Evolutionary conservation across 2,797 vertebrate species (phyloP), one percentile per base, ranked within the genome.

Genomic region (Bovichtus diacanthus): DNA sequence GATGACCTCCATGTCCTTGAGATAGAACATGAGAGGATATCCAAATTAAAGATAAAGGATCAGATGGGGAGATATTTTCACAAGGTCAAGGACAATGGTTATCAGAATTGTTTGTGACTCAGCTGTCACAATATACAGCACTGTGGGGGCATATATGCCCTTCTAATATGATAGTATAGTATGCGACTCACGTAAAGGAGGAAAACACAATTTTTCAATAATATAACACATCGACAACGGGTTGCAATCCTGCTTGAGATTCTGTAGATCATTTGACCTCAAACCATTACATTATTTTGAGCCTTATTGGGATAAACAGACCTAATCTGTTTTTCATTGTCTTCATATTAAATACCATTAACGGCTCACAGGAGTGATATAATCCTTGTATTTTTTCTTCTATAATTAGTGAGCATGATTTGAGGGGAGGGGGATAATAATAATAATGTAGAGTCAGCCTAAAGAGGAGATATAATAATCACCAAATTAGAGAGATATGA

Each of bases 1-100:
- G 63, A 82, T 61, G 73, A 56, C 74, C n/a, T 74, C 41, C 43
- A 34, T 31, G 76, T 78, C 63, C 74, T 82, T 82, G 66, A 58
- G 50, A 82, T 54, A 0, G 1, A 12, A 63, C 53, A 56, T 61
- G 49, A 74, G 61, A 76, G 53, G 72, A 70, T 38, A 49, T 16
- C 43, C 15, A 62, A 62, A 63, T 73, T 44, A 67, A 62, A 73
- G 11, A 82, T 61, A 49, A 65, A 63, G 44, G 34, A 6, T 21
- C 34, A 12, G 39, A 53, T 41, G 15, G 8, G 18, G 27, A 12
- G 23, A 53, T n/a, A 25, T 61, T 49, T 81, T 51, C 31, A 58
- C 50, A 15, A 62, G 39, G 19, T 63, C 21, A 21, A 59, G 51
- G 61, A 25, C 70, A 59, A 18, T 9, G 16, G 11, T 44, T 44